Conservation (phyloP, 2,113 vertebrate genomes). For the Pagrus major region DNA sequence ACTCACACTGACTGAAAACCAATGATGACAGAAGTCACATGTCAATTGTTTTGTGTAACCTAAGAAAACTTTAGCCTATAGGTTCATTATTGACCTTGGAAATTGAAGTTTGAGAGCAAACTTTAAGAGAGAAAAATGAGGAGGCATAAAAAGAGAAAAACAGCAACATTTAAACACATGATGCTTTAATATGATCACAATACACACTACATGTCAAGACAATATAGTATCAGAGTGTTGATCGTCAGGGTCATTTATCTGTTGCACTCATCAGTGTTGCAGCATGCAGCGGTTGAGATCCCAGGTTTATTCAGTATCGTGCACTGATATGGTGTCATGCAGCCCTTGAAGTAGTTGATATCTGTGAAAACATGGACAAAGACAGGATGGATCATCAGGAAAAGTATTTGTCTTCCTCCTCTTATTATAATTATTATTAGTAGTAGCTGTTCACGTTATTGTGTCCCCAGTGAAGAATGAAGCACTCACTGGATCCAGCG, state of each 20-base stretch:
- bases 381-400: not conserved
- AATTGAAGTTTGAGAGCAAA: no score
- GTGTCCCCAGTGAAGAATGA: not conserved
- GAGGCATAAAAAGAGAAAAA: not conserved
- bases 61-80: no score
- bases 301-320: fast-evolving
- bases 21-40: slow-evolving; percentile 22
- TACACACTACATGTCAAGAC: not conserved
- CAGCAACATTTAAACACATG: not conserved
- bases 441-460: not conserved
- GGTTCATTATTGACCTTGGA: no score
- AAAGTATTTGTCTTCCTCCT: no score
- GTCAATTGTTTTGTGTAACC: slow-evolving; percentile 52
- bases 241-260: not conserved
- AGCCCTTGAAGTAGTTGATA: not conserved
- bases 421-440: not conserved
- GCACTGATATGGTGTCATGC: not conserved
- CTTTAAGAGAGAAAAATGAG: not conserved
- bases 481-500: slow-evolving; percentile 1
- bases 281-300: not conserved
- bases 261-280: not conserved
- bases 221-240: not conserved
- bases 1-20: slow-evolving; percentile 55
- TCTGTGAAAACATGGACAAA: not conserved
- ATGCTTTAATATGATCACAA: not conserved